Evolutionary conservation across 2,888 invertebrate species (phyloP).

Genomic region (Torymus tubicola): DNA sequence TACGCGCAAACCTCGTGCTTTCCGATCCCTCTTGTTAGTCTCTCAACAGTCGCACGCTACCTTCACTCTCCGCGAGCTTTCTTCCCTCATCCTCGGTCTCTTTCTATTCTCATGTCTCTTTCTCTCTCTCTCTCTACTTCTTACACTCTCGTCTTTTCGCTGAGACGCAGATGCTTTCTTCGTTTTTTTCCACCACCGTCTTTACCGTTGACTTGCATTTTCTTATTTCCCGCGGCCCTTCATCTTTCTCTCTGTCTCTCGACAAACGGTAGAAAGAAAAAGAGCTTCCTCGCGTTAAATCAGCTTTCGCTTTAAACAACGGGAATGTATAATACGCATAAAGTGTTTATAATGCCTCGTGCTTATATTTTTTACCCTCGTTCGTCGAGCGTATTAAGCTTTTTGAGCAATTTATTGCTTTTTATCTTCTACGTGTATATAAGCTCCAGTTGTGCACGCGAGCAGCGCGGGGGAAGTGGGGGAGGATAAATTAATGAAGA

Average conservation of each 20-base stretch:
- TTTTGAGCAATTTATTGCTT: not conserved
- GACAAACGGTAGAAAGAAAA: not conserved
- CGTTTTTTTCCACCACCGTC: not conserved
- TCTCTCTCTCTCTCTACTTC: constrained; percentile 38
- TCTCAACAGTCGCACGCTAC: constrained; percentile 32
- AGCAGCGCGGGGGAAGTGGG: not conserved
- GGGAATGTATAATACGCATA: constrained; percentile 1
- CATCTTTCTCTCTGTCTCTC: constrained; percentile 12
- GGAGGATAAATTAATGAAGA: not conserved
- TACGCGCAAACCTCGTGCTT: not conserved
- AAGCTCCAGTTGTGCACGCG: no score
- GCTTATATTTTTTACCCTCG: not conserved
- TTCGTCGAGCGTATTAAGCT: not conserved
- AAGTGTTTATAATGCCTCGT: constrained; percentile 17
- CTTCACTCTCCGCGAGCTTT: constrained; percentile 22
- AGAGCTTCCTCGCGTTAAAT: constrained; percentile 26
- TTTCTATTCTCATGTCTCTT: constrained; percentile 6
- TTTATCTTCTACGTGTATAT: no score
- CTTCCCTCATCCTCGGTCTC: not conserved
- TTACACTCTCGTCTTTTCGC: constrained; percentile 41
- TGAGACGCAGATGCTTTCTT: not conserved
- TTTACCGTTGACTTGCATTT: constrained; percentile 45
- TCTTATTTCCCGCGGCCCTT: constrained; percentile 34
- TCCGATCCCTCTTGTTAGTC: constrained; percentile 47
- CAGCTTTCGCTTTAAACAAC: constrained; percentile 16